Evolutionary conservation across 2,888 invertebrate genomes (phyloP).

Genomic region (Dryadula phaetusa): DNA sequence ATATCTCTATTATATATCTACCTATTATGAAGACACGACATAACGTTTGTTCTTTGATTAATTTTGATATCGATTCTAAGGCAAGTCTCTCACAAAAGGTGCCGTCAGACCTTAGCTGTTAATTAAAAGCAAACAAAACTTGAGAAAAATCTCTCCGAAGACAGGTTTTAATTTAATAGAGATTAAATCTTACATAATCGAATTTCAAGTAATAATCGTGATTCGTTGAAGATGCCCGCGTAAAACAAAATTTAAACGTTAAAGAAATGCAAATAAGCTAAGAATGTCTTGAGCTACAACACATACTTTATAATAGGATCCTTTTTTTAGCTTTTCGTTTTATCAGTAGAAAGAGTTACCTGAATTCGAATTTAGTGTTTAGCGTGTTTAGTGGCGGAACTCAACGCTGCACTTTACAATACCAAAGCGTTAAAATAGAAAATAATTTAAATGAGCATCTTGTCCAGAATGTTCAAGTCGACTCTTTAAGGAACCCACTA

Average conservation of each 20-base stretch:
- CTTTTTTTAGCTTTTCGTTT: no score
- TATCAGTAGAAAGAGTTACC: no score
- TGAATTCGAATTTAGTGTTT: no score
- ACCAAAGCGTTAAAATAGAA: no score
- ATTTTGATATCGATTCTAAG: conserved; percentile 39
- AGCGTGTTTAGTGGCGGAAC: no score
- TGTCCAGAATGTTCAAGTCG: no score
- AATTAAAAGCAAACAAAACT: conserved; percentile 50
- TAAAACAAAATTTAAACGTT: background rate
- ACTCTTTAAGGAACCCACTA: no score
- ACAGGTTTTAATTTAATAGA: conserved; percentile 41
- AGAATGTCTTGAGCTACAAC: background rate
- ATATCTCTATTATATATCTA: background rate
- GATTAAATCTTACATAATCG: conserved; percentile 41
- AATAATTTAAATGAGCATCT: no score
- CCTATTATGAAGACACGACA: conserved; percentile 3
- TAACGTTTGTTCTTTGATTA: conserved; percentile 27
- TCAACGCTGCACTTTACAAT: no score
- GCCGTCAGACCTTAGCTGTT: conserved; percentile 38
- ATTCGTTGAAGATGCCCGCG: conserved; percentile 17
- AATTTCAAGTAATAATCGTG: conserved; percentile 37
- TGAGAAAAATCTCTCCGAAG: conserved; percentile 41
- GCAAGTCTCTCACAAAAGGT: conserved; percentile 38
- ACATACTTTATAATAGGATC: no score
- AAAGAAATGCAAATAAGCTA: background rate